phyloP scores from a whole-genome alignment of 2,888 invertebrate genomes.

The Incurvaria masculella region DNA sequence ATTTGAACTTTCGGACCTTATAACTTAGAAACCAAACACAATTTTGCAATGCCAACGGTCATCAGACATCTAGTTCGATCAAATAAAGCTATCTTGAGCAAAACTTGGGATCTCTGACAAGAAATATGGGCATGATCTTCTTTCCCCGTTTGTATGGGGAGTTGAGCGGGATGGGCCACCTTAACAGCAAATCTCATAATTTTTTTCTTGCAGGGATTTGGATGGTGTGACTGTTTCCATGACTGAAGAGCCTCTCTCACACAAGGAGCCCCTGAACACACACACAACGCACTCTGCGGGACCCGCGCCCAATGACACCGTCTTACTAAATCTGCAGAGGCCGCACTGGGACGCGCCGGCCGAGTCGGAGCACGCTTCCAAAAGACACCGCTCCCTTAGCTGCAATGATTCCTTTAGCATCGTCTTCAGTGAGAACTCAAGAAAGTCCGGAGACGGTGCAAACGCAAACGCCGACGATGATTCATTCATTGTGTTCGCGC shows the following conservation, averaged over 20 bases:
- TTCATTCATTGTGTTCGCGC: constrained; percentile 38
- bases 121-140: too few relatives aligned
- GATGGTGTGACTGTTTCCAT: constrained; percentile 31
- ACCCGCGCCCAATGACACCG: constrained; percentile 23
- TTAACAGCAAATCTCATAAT: too few relatives aligned
- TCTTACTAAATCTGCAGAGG: constrained; percentile 29
- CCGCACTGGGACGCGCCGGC: constrained; percentile 18
- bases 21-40: too few relatives aligned
- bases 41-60: too few relatives aligned
- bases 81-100: too few relatives aligned
- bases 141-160: too few relatives aligned
- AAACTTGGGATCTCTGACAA: too few relatives aligned
- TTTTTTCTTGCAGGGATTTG: constrained; percentile 25
- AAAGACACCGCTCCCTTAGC: constrained; percentile 38
- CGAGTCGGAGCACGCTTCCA: constrained; percentile 31
- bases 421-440: constrained; percentile 37
- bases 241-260: constrained; percentile 32
- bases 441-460: constrained; percentile 16
- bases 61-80: too few relatives aligned
- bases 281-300: constrained; percentile 19
- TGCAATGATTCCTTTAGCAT: constrained; percentile 49
- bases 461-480: constrained; percentile 22
- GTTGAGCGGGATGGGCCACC: too few relatives aligned
- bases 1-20: too few relatives aligned
- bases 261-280: constrained; percentile 9